A percentile compares a stretch with the other conserved stretches of the same genome.
Evolutionary conservation across 2,113 vertebrate genomes (phyloP).

Genomic region (Xyrauchen texanus): DNA sequence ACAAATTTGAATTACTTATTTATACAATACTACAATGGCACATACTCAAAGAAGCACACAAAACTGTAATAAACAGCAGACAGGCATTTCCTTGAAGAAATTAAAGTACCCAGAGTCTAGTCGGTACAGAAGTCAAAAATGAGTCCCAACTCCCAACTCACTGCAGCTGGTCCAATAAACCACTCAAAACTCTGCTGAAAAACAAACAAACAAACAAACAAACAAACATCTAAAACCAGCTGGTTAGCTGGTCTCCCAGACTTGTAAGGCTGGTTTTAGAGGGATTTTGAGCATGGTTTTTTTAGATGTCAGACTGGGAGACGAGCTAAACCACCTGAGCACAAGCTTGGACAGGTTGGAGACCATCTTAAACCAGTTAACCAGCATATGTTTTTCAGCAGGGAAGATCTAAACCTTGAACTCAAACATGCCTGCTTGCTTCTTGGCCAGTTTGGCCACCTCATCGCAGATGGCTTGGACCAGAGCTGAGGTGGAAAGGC

Average conservation of each 20-base stretch:
- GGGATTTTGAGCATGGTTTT: too few relatives aligned
- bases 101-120: slow-evolving; percentile 30
- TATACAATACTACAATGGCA: slow-evolving; percentile 44
- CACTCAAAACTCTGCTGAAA: too few relatives aligned
- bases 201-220: too few relatives aligned
- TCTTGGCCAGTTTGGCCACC: slow-evolving; percentile 96
- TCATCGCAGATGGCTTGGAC: slow-evolving; percentile 96
- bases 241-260: too few relatives aligned
- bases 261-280: too few relatives aligned
- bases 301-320: too few relatives aligned
- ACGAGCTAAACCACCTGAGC: too few relatives aligned
- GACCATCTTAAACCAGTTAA: too few relatives aligned
- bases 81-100: slow-evolving; percentile 47
- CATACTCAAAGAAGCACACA: slow-evolving; percentile 23
- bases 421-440: slow-evolving; percentile 96
- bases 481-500: slow-evolving; percentile 92
- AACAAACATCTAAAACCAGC: too few relatives aligned
- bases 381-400: not conserved
- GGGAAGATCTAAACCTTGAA: slow-evolving; percentile 80
- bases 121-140: not conserved
- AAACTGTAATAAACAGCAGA: slow-evolving; percentile 47
- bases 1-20: not conserved
- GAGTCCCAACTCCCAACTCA: too few relatives aligned
- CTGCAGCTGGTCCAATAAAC: slow-evolving; percentile 21
- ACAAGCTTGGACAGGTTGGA: too few relatives aligned